Evolutionary conservation across 1,140 invertebrate species (phyloP), one percentile per base, ranked within the genome.

Genomic region (Zaprionus taronus): DNA sequence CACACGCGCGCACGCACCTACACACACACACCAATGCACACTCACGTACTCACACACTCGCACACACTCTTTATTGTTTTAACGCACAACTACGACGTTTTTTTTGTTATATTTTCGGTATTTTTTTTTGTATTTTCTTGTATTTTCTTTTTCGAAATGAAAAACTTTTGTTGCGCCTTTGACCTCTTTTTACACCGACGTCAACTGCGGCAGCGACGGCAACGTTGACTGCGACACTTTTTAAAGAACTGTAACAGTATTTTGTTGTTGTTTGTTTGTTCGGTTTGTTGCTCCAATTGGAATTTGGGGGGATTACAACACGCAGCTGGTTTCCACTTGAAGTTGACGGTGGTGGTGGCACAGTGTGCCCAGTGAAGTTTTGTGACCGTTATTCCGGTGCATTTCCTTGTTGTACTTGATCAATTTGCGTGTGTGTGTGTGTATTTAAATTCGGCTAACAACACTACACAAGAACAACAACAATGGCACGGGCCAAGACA

Each of bases 21-120:
- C 66, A 72, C 71, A 58, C 69, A 71, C 73, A 61, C 63, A 76
- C 5, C 1, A 17, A 34, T 34, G 31, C 31, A 47, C 41, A 47
- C 41, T 47, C n/a, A 47, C 68, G 17, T 6, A 41, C 34, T 38
- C 47, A 34, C 34, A 17, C 36, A 62, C 28, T 28, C n/a, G 38
- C 41, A 44, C 61, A 53, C 72, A n/a, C 81, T 47, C 74, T 81
- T 47, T 85, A 84, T 84, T 86, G 82, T 84, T 86, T 85, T 78
- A 85, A 87, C 81, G 80, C 84, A 81, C 63, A 85, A 90, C 79
- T 89, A 83, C 84, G 84, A 84, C 84, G 85, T 89, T 89, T 87
- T 87, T 89, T 72, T 80, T 58, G 17, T 58, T 80, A 60, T 79
- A 51, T 14, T 51, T 51, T 51, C 12, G 11, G 47, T 51, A 51